Base-by-base conservation (phyloP, 2,888 invertebrate species). In the Pheosia gnoma region DNA sequence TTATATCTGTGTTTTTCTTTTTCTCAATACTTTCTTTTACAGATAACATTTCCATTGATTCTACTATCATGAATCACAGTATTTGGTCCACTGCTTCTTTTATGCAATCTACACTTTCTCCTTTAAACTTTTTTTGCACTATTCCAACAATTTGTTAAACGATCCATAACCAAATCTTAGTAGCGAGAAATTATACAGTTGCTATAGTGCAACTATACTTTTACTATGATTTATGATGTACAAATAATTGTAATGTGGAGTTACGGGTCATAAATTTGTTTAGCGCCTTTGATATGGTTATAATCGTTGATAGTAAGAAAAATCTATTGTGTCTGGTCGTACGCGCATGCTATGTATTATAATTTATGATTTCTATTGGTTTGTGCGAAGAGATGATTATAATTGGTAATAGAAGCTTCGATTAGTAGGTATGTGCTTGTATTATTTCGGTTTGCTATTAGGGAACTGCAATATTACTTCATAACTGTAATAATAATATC, bases 181-280 rank as follows among this genome's bases (percentile, higher is more conserved):
- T 75, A 75, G 81, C 82, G 80, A 80, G 71, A 85, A 85, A 86
- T 88, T 85, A 80, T 75, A 72, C 71, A 60, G 61, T 68, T 69
- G 68, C 72, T 64, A 66, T 76, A 70, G 71, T 68, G 61, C 62
- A 64, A 62, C 75, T 65, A 71, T 68, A 72, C 70, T 66, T 70
- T 67, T 63, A 25, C 60, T 68, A 74, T 74, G 74, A 75, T 75
- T 74, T 79, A 79, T 67, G 64, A 67, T 63, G 66, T 80, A 80
- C 77, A 75, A 80, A 85, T 86, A 84, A 87, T 88, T 79, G 73
- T 80, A 81, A 85, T 83, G 83, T 76, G 85, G 83, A 82, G 86
- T 86, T 85, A 87, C 83, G 87, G 85, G 65, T 83, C 88, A 86
- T 90, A 90, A 90, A 91, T 90, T 87, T 83, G 83, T 83, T 80